Base-by-base conservation (phyloP, 2,888 invertebrate species). In the Disparrhopalites patrizii region DNA sequence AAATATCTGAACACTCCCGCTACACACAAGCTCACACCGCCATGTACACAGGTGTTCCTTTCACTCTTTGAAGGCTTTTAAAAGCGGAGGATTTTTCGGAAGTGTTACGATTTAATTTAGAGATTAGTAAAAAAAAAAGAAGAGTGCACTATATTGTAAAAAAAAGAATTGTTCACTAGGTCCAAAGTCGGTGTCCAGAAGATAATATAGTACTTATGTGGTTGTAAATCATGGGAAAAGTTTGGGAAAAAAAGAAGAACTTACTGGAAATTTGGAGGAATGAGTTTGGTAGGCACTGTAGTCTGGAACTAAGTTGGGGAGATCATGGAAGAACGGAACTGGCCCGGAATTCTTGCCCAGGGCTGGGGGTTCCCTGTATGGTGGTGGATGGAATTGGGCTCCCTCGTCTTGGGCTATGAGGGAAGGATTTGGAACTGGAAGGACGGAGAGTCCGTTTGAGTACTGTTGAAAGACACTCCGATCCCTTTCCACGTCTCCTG, bases 181-280 rank as follows among this genome's bases (percentile, higher is more conserved):
- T n/a, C n/a, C 3, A 43, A 51, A 27, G 13, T 51, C 20, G 7
- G 13, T 51, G 20, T 51, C 15, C 5, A 51, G 25, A 25, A 56
- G 38, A 56, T 15, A 36, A 23, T 23, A 2, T 36, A 57, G 28
- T 27, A 18, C 8, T 36, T 10, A 15, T 36, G n/a, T 15, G 8
- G 5, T 43, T 43, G 25, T 40, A 57, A 40, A 57, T 38, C 27
- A 38, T 20, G 28, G 27, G n/a, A 23, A 23, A 23, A 7, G n/a
- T 31, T 20, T 31, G 52, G 27, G 51, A 51, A 38, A 30, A 10
- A 55, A 25, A 36, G 15, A 40, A 8, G 18, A 8, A 43, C 70
- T 71, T 66, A 74, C 74, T 50, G 74, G 74, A 68, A 74, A 74
- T 66, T 74, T 74, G 8, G 74, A 69, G 13, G 74, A 74, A 62